These are phyloP conservation scores for Parapristionchus giblindavisi DNA, from an alignment of 2,888 invertebrate genomes.

Conservation along the genomic window DNA sequence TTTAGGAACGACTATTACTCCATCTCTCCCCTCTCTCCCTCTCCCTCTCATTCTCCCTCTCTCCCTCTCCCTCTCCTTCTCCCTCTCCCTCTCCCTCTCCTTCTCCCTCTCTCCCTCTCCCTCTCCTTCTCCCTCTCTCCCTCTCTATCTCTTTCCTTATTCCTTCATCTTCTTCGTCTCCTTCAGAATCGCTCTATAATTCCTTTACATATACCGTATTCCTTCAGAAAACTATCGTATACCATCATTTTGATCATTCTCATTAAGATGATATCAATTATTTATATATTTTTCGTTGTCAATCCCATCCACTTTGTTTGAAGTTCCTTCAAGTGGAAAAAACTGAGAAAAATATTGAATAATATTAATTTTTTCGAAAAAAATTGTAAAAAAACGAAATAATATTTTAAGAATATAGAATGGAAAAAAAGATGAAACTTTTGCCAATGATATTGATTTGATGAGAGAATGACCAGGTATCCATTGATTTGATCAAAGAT, in stretches of 20 bases:
- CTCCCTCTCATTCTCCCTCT: conserved; percentile 3
- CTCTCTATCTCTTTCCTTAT: conserved; percentile 14
- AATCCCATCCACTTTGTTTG: neutral
- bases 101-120: neutral
- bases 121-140: neutral
- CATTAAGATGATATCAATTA: neutral
- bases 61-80: conserved; percentile 3
- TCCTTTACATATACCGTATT: conserved; percentile 7
- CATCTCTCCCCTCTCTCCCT: conserved; percentile 7
- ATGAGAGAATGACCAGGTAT: neutral
- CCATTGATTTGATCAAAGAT: no score
- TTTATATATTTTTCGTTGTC: neutral
- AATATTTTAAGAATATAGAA: no score
- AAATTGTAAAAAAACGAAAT: no score
- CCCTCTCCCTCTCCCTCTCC: conserved; percentile 4
- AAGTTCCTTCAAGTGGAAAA: conserved; percentile 14
- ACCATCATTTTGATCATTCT: neutral
- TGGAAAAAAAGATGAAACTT: neutral
- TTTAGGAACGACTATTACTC: conserved; percentile 33
- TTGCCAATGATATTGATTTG: neutral
- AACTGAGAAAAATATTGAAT: conserved; percentile 4
- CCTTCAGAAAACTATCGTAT: neutral
- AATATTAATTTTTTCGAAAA: no score
- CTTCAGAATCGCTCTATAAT: no score
- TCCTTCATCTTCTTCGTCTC: neutral